Conservation (phyloP, 2,888 invertebrate genomes). For the Pristionchus japonicus region DNA sequence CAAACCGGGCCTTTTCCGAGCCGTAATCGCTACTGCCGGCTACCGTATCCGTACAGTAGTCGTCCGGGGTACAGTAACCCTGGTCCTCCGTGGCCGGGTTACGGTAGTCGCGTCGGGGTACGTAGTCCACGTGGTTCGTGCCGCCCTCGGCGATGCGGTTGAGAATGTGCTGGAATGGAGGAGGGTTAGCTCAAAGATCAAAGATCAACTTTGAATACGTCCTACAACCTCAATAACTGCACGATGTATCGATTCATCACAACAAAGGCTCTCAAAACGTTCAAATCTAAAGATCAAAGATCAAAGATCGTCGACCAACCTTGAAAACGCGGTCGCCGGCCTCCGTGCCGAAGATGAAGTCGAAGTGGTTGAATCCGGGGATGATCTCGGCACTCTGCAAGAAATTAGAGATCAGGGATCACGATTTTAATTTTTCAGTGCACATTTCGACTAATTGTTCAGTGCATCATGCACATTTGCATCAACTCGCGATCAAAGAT, state of each 20-base stretch:
- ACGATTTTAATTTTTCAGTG: too few species aligned
- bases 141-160: slow-evolving; percentile 25
- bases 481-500: too few species aligned
- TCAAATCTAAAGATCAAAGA: not conserved
- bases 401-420: not conserved
- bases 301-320: not conserved
- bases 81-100: not conserved
- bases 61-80: slow-evolving; percentile 26
- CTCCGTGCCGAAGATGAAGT: slow-evolving; percentile 42
- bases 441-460: too few species aligned
- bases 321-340: slow-evolving; percentile 36
- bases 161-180: not conserved
- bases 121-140: slow-evolving; percentile 12
- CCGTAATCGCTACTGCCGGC: not conserved
- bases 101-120: not conserved
- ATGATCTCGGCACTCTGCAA: slow-evolving; percentile 46
- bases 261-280: too few species aligned
- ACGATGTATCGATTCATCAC: too few species aligned
- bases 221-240: not conserved
- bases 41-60: too few species aligned
- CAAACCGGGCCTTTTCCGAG: not conserved
- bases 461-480: too few species aligned
- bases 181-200: not conserved
- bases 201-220: not conserved
- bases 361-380: slow-evolving; percentile 47